Evolutionary conservation across 2,888 invertebrate genomes (phyloP), one percentile per base, ranked within the genome.

Genomic region (Ametastegia equiseti): DNA sequence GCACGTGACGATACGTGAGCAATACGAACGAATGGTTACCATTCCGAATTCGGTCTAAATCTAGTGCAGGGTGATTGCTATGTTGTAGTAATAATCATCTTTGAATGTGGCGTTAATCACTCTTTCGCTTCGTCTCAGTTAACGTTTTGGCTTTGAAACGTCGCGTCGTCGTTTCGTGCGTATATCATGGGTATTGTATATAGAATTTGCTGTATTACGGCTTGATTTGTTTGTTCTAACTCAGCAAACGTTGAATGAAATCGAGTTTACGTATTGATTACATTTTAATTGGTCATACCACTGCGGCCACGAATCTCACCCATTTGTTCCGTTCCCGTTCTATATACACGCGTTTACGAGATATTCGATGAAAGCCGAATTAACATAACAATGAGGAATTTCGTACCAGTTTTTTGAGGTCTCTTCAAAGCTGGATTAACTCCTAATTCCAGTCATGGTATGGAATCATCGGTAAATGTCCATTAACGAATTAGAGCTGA

Each of bases 81-180:
- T 75, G 60, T 23, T 27, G 60, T 39, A 39, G 27, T 15, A 63
- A 60, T 78, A 60, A 78, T 78, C 63, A 78, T 63, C 60, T 45
- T 39, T 63, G 60, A 60, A 78, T 60, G n/a, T 30, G 15, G 42
- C 78, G 63, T 78, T 63, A 78, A 78, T 78, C 19, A 78, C 60
- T 39, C 63, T 75, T 75, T 75, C 30, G 19, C 45, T 71, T 47
- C 27, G 13, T 42, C 71, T 71, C 23, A 45, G 30, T n/a, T 39
- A 6, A n/a, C 45, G 19, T 15, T 30, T 15, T 3, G 15, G 45
- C n/a, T 5, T n/a, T 13, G 4, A 36, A 45, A n/a, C n/a, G n/a
- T n/a, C n/a, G n/a, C n/a, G n/a, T n/a, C n/a, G n/a, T n/a, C n/a
- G n/a, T n/a, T n/a, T n/a, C n/a, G n/a, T n/a, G n/a, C n/a, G n/a